Evolutionary conservation across 2,888 invertebrate species (phyloP), one percentile per base, ranked within the genome.

Genomic region (Halictus quadricinctus): DNA sequence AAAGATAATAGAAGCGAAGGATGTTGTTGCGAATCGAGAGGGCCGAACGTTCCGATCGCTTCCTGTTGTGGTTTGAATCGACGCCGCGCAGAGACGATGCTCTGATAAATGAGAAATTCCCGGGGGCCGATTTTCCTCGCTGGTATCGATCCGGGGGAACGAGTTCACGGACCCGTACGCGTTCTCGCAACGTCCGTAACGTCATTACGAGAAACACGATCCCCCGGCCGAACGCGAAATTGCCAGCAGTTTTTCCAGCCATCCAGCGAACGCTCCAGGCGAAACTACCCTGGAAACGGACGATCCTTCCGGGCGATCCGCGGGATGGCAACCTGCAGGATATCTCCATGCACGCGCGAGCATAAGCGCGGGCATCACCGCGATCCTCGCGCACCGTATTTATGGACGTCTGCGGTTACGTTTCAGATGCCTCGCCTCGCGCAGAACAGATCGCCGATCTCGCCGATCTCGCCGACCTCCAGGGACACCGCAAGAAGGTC

Each of bases 131-230:
- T 89, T 89, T 90, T 88, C 89, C 89, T 84, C 66, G 83, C 84
- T 84, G 70, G 88, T 87, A 90, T 90, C 88, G 90, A 90, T 88
- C 88, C 2, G 36, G 64, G 12, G 80, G 82, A 81, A 85, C 74
- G 80, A 75, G 87, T 89, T 88, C 89, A 88, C 81, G 79, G 83
- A 88, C 88, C 87, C 80, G 66, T 66, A n/a, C 70, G 43, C 70
- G 48, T 74, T 70, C 80, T 72, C 72, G 76, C 70, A 54, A 60
- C 80, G 36, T 36, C 87, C 84, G 79, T 90, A 90, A 90, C 89
- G 80, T 89, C 88, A 89, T 90, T 90, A 90, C 88, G 81, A 86
- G 88, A 84, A 90, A 90, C 89, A 82, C 90, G 89, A 90, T 89
- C 89, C 25, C 66, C 76, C 76, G 75, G 81, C 81, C 72, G 48